phyloP scores from a whole-genome alignment of 2,888 invertebrate genomes.

The Ceriagrion tenellum region DNA sequence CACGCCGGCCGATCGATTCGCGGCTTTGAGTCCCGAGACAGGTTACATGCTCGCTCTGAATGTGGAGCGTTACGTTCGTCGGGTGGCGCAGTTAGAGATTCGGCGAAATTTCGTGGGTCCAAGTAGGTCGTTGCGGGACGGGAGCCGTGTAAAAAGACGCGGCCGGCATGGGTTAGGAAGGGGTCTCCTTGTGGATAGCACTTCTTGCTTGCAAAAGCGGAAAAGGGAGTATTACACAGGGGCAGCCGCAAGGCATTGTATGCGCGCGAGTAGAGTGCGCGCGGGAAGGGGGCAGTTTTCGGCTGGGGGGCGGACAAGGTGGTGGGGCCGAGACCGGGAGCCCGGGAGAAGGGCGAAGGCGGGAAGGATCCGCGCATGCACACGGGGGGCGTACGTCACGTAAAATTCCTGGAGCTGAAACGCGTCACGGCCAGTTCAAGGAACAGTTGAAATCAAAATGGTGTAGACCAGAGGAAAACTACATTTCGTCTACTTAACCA shows the following conservation, averaged over 20 bases:
- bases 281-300: background rate
- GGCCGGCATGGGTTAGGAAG: constrained; percentile 41
- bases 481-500: background rate
- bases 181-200: constrained; percentile 56
- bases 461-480: background rate
- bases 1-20: constrained; percentile 52
- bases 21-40: background rate
- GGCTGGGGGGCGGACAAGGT: constrained; percentile 21
- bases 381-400: constrained; percentile 20
- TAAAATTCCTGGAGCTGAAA: constrained; percentile 17
- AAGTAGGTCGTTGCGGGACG: constrained; percentile 61
- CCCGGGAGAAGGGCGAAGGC: background rate
- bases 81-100: background rate
- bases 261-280: constrained; percentile 57
- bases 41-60: constrained; percentile 7
- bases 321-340: background rate
- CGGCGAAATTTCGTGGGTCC: constrained; percentile 11
- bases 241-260: constrained; percentile 45
- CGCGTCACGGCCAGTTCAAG: constrained; percentile 36
- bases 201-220: constrained; percentile 53
- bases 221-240: constrained; percentile 58
- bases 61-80: constrained; percentile 54
- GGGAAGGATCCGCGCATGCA: constrained; percentile 28
- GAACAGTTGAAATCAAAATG: constrained; percentile 11
- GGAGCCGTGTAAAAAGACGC: constrained; percentile 53